Percentiles rank a stretch among this genome's conserved stretches.
phyloP scores from a whole-genome alignment of 2,797 vertebrate genomes.

The Philypnodon macrostomus region DNA sequence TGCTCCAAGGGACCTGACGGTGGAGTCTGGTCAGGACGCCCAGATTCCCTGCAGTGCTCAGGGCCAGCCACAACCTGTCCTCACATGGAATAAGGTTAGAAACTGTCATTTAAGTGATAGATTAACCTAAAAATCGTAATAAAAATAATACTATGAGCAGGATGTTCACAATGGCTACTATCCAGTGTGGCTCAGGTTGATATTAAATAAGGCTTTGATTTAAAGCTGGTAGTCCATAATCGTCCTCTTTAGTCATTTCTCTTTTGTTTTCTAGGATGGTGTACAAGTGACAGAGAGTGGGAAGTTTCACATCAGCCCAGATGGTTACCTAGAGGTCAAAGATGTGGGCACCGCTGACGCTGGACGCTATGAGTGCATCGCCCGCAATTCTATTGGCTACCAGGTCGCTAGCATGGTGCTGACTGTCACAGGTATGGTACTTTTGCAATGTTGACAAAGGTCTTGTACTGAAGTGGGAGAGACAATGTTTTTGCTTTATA shows the following conservation, averaged over 20 bases:
- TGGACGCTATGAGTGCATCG: conserved; percentile 93
- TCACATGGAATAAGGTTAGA: conserved; percentile 98
- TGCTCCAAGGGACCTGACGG: conserved; percentile 89
- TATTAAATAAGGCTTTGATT: too few relatives aligned
- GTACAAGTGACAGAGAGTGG: conserved; percentile 97
- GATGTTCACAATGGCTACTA: too few relatives aligned
- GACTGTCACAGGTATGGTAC: conserved; percentile 89
- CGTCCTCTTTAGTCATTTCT: not conserved
- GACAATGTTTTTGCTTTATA: not conserved
- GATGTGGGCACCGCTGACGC: conserved; percentile 90
- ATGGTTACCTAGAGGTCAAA: conserved; percentile 91
- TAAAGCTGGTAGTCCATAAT: conserved; percentile 6
- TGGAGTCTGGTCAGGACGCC: conserved; percentile 90
- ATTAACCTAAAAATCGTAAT: too few relatives aligned
- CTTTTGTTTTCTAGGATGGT: conserved; percentile 80
- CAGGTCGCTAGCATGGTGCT: conserved; percentile 92
- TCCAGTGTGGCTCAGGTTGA: too few relatives aligned
- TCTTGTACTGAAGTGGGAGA: too few relatives aligned
- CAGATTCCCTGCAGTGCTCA: conserved; percentile 95
- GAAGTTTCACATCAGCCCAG: conserved; percentile 90
- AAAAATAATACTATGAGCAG: too few relatives aligned
- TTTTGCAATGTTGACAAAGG: too few relatives aligned
- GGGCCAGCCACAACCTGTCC: conserved; percentile 89
- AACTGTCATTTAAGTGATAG: too few relatives aligned
- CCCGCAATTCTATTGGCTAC: conserved; percentile 92